Evolutionary conservation across 2,113 vertebrate genomes (phyloP), one percentile per base, ranked within the genome.

Genomic region (Upupa epops): DNA sequence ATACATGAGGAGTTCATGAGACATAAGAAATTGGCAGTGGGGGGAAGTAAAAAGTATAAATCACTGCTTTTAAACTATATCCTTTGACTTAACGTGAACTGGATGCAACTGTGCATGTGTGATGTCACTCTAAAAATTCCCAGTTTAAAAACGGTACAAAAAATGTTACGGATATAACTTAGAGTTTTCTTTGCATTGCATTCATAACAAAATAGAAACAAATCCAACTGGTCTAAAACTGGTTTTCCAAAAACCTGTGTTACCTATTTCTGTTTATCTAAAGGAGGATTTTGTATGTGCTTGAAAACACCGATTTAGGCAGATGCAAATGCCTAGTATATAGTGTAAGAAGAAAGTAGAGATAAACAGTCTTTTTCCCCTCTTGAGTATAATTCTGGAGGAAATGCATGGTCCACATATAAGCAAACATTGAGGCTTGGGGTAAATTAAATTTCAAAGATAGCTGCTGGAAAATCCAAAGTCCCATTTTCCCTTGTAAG

Each of bases 361-460:
- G 74, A 94, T 96, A 96, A 95, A 90, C 88, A 95, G 66, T 59
- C 81, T 94, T 83, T 54, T 55, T 69, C 29, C 11, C 49, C 83
- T 93, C 95, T 87, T 0, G 63, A 94, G 84, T 87, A 85, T 96
- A 89, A 83, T 87, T 94, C 88, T 82, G 45, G 56, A 93, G 71
- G 74, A 96, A 94, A 89, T 76, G 29, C 55, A 37, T 93, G 92
- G 88, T 92, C 93, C 94, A 93, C 86, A 96, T 96, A 90, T 85
- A 93, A 94, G 93, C 86, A 96, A 94, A 96, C 85, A 91, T 45
- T 89, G 89, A 85, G 89, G 68, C 68, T 89, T 88, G 78, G 78
- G 75, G 78, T 92, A 89, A 91, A 95, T 92, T 89, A 92, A 95
- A 92, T 96, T 92, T 92, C 77, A 81, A 93, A 84, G 74, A 90